A percentile compares a stretch with the other conserved stretches of the same genome.
Evolutionary conservation across 2,888 invertebrate species (phyloP).

Genomic region (Dione juno): DNA sequence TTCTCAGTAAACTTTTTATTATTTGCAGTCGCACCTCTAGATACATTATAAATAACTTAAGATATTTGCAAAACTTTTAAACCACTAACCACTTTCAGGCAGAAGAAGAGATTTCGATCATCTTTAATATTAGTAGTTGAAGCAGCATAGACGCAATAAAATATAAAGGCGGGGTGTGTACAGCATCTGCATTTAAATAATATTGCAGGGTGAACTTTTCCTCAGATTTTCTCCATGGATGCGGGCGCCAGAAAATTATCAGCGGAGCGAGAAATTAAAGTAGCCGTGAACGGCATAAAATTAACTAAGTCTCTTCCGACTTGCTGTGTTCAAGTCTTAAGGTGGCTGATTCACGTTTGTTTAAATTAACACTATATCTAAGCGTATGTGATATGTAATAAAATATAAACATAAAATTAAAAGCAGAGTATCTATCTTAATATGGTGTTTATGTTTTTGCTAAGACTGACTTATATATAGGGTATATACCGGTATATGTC

Average conservation of each 20-base stretch:
- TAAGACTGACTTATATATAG: too few species aligned
- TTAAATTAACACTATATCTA: conserved; percentile 6
- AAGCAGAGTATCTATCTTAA: too few species aligned
- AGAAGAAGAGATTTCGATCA: neutral
- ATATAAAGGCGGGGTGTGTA: conserved; percentile 40
- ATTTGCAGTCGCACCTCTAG: too few species aligned
- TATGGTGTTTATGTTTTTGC: too few species aligned
- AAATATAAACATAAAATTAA: neutral
- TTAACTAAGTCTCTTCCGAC: conserved; percentile 69
- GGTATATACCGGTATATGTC: too few species aligned
- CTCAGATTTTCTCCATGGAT: conserved; percentile 69
- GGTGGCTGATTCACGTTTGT: conserved; percentile 51
- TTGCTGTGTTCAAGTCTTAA: conserved; percentile 57
- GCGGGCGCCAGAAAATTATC: conserved; percentile 75
- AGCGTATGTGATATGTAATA: neutral
- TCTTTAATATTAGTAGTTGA: neutral
- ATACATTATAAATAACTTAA: too few species aligned
- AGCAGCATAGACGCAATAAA: conserved; percentile 21
- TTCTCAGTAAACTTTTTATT: too few species aligned
- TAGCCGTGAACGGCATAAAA: conserved; percentile 79
- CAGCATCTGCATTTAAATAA: conserved; percentile 65
- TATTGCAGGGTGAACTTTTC: conserved; percentile 61
- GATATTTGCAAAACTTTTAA: too few species aligned
- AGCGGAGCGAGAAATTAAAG: conserved; percentile 77
- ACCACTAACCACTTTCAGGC: too few species aligned